Evolutionary conservation across 2,888 invertebrate species (phyloP).

Genomic region (Parnassius orleans): DNA sequence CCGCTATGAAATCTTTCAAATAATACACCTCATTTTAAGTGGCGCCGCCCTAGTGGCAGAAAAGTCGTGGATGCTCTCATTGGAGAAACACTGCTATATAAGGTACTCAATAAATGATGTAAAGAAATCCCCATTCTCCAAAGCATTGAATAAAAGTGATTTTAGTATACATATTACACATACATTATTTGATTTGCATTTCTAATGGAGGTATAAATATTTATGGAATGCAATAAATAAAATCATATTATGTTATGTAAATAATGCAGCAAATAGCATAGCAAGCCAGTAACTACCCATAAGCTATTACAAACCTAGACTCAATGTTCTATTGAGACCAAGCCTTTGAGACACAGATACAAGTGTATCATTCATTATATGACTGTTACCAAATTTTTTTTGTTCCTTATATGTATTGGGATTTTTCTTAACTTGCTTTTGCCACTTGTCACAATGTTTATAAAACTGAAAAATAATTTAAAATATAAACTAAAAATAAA

Average conservation of each 20-base stretch:
- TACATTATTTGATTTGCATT: too few relatives aligned
- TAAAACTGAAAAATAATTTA: constrained; percentile 84
- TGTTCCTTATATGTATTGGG: constrained; percentile 81
- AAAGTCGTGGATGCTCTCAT: too few relatives aligned
- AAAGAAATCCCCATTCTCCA: too few relatives aligned
- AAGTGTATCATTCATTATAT: constrained; percentile 80
- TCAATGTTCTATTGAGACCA: constrained; percentile 76
- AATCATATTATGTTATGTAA: constrained; percentile 19
- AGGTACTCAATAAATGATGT: too few relatives aligned
- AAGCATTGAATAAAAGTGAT: too few relatives aligned
- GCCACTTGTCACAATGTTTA: constrained; percentile 87
- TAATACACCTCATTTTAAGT: too few relatives aligned
- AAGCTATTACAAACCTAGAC: constrained; percentile 69
- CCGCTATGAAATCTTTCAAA: too few relatives aligned
- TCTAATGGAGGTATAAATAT: too few relatives aligned
- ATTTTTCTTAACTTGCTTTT: constrained; percentile 85
- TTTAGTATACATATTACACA: too few relatives aligned
- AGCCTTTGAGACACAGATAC: constrained; percentile 81
- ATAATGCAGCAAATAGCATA: constrained; percentile 54
- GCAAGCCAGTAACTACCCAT: constrained; percentile 43
- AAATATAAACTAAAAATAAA: constrained; percentile 20
- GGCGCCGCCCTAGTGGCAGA: too few relatives aligned
- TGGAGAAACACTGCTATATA: too few relatives aligned
- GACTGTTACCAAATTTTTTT: constrained; percentile 75
- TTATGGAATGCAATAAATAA: too few relatives aligned